Evolutionary conservation across 2,113 vertebrate genomes (phyloP).

Genomic region (Ciconia stormi): DNA sequence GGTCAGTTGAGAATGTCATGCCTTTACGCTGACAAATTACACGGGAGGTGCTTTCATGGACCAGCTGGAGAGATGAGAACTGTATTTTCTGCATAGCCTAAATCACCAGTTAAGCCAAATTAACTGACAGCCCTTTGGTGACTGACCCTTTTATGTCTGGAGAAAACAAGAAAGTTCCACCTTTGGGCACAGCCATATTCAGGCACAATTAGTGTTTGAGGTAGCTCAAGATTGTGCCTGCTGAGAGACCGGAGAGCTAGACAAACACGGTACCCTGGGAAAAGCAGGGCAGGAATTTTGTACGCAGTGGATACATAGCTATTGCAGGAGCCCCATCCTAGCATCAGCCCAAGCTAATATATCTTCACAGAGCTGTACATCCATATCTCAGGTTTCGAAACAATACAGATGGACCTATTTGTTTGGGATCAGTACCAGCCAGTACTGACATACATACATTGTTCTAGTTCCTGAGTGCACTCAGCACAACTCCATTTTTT

Average conservation of each 20-base stretch:
- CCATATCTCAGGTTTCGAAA: neutral
- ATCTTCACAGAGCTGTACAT: neutral
- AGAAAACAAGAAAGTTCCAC: neutral
- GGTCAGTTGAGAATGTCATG: slow-evolving; percentile 10
- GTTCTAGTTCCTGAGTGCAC: neutral
- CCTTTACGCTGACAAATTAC: slow-evolving; percentile 25
- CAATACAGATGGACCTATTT: neutral
- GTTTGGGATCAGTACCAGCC: neutral
- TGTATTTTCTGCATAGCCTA: neutral
- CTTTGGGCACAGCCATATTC: neutral
- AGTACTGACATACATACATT: neutral
- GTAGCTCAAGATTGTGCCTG: neutral
- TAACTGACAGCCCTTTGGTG: neutral
- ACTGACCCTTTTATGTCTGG: neutral
- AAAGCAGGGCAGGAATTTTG: neutral
- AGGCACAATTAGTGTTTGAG: neutral
- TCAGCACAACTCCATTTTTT: neutral
- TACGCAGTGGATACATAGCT: fast-evolving
- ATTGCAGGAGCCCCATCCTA: neutral
- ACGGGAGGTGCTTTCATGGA: neutral
- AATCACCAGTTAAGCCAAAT: slow-evolving; percentile 10
- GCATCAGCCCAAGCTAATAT: neutral
- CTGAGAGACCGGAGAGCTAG: neutral
- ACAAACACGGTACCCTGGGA: neutral
- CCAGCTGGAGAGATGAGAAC: slow-evolving; percentile 28